phyloP scores from a whole-genome alignment of 1,140 invertebrate species.

The Epicauta chinensis region DNA sequence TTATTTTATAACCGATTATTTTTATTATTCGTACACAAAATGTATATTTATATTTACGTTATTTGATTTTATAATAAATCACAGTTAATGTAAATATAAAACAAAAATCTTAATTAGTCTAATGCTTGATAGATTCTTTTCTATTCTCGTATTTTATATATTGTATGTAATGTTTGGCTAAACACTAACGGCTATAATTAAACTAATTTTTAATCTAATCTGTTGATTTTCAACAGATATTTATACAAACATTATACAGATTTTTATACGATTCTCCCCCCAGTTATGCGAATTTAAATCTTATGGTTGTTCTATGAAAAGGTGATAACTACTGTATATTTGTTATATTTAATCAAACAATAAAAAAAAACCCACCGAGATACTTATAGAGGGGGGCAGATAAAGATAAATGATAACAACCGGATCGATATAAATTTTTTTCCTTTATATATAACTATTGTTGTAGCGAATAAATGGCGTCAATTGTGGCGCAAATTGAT shows the following conservation, averaged over 20 bases:
- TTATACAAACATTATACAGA: conserved; percentile 11
- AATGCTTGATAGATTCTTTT: too few relatives aligned
- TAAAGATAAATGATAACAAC: conserved; percentile 13
- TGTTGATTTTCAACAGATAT: not conserved
- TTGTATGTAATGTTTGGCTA: too few relatives aligned
- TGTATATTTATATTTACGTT: too few relatives aligned
- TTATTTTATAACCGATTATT: too few relatives aligned
- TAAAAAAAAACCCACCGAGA: not conserved
- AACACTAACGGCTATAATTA: conserved; percentile 11
- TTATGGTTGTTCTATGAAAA: conserved; percentile 5
- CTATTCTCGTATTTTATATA: too few relatives aligned
- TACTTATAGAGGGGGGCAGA: conserved; percentile 1
- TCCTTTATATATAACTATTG: too few relatives aligned
- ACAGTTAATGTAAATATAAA: too few relatives aligned
- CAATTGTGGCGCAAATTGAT: too few relatives aligned
- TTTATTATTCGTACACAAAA: too few relatives aligned
- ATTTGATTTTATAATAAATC: too few relatives aligned
- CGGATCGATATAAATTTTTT: conserved; percentile 11
- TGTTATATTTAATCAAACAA: conserved; percentile 9
- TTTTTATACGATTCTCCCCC: conserved; percentile 1
- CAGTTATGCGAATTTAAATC: conserved; percentile 14
- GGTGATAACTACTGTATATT: conserved; percentile 16
- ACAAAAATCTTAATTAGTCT: too few relatives aligned
- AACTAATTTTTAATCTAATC: conserved; percentile 14
- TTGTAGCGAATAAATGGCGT: too few relatives aligned